Evolutionary conservation across 2,888 invertebrate genomes (phyloP), one percentile per base, ranked within the genome.

Genomic region (Gonocerus acuteangulatus): DNA sequence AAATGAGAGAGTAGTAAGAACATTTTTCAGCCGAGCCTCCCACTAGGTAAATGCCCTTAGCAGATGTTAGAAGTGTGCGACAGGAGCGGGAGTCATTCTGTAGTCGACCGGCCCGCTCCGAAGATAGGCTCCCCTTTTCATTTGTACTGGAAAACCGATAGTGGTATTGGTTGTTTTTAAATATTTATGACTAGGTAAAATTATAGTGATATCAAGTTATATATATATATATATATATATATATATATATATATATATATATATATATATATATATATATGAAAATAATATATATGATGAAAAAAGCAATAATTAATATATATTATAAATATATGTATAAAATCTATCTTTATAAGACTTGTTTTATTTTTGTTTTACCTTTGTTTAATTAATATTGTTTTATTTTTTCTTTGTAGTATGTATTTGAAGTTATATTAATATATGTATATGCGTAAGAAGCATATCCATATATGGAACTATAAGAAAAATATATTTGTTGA

Each of bases 281-380:
- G 16, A 18, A 34, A 34, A 51, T 51, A 19, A n/a, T n/a, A n/a
- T n/a, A n/a, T n/a, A 51, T 27, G 34, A 34, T 18, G 34, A 51
- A 34, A 51, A 51, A 36, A 42, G 16, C 32, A 18, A 51, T 51
- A 27, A 27, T 27, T 54, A 54, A 54, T 54, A 42, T 54, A 54
- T 54, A 54, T 54, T 42, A 54, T 54, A 54, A 54, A 54, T 42
- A 54, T 42, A 54, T 54, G 54, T 54, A 54, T 54, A 54, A 54
- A 54, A 21, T 22, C 39, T 54, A 42, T 42, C 42, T 42, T 42
- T 54, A 54, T 54, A 54, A 54, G 54, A 54, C 39, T 54, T 42
- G 54, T 54, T 54, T 54, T 54, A 54, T 21, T 21, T 47, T 19
- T 47, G 16, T 47, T 54, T 54, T 54, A 42, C 22, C n/a, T 39